These are phyloP conservation scores for Oxyscelio sp. DNA, from an alignment of 2,888 invertebrate genomes.

Conservation along the genomic window DNA sequence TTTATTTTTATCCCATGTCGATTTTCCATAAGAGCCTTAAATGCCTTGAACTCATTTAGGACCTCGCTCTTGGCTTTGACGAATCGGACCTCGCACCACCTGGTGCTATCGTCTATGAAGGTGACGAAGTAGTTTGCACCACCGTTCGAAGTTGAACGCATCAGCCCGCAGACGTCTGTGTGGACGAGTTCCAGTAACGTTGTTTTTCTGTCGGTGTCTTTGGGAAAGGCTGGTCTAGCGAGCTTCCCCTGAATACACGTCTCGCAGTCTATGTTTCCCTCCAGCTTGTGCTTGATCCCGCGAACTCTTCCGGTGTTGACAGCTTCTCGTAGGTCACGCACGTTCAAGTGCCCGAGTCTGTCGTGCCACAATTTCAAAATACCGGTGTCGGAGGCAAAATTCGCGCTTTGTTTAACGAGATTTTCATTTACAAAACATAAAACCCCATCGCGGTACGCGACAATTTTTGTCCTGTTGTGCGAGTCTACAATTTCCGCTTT, in stretches of 20 bases:
- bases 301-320: conserved; percentile 10
- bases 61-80: not conserved
- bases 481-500: not conserved
- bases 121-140: too few species aligned
- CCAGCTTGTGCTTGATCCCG: not conserved
- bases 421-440: too few species aligned
- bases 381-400: too few species aligned
- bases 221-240: conserved; percentile 2
- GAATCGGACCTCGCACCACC: too few species aligned
- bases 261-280: not conserved
- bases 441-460: too few species aligned
- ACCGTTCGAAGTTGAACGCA: too few species aligned
- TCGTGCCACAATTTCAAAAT: too few species aligned
- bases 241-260: not conserved
- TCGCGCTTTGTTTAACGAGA: too few species aligned
- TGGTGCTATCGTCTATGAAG: too few species aligned
- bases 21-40: not conserved
- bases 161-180: too few species aligned
- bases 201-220: not conserved
- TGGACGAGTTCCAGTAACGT: too few species aligned
- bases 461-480: too few species aligned
- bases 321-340: conserved; percentile 1
- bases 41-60: not conserved
- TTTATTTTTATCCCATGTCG: not conserved
- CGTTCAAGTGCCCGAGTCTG: not conserved